A percentile compares a stretch with the other conserved stretches of the same genome.
Conservation (phyloP, 1,140 invertebrate genomes). For the Pseudomyrmex cubaensis region DNA sequence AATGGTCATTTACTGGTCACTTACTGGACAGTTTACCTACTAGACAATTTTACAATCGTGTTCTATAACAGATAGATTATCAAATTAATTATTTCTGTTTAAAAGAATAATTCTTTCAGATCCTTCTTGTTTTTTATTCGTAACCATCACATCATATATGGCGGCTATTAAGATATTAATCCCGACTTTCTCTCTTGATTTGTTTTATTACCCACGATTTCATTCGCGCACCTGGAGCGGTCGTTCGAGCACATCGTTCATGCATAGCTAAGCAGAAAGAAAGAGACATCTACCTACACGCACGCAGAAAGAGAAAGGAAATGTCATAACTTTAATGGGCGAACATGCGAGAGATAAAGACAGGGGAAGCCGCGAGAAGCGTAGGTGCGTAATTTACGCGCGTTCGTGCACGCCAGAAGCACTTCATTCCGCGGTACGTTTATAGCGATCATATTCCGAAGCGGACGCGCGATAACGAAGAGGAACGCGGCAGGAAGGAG, state of each 20-base stretch:
- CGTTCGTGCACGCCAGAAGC: conserved; percentile 57
- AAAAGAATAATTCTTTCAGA: no score
- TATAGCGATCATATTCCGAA: conserved; percentile 46
- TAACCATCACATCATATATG: conserved; percentile 8
- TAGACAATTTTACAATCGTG: not conserved
- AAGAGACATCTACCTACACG: not conserved
- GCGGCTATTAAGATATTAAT: conserved; percentile 46
- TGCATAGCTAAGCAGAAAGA: no score
- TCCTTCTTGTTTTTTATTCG: not conserved
- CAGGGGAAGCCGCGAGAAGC: not conserved
- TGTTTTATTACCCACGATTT: conserved; percentile 14
- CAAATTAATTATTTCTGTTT: no score
- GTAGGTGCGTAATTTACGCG: conserved; percentile 61
- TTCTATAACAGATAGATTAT: no score
- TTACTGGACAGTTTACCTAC: no score
- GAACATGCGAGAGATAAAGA: conserved; percentile 13
- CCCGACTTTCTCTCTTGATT: conserved; percentile 27
- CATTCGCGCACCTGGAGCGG: not conserved
- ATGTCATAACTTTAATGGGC: not conserved
- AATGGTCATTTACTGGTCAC: no score
- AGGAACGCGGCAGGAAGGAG: not conserved
- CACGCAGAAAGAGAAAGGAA: no score
- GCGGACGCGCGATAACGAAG: not conserved
- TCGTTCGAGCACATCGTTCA: not conserved
- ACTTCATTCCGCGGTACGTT: conserved; percentile 52